Base-by-base conservation (phyloP, 2,888 invertebrate genomes). In the Ryuthela nishihirai region DNA sequence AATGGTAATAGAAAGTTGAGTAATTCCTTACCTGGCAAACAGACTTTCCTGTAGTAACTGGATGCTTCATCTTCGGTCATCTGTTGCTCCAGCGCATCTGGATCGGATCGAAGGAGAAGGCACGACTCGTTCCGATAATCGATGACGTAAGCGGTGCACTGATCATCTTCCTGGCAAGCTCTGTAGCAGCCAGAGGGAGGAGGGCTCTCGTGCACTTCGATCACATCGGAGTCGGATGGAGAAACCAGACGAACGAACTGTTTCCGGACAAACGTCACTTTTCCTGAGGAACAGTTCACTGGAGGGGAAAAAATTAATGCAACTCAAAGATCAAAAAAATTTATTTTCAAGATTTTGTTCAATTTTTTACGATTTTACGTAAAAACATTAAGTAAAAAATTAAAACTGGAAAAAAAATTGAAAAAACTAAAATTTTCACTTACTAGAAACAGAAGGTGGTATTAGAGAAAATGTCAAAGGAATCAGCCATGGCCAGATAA, bases 41-140 rank as follows among this genome's bases (percentile, higher is more conserved):
- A 60, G 12, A 54, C 26, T 60, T 60, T 60, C 24, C 53, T 21
- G 25, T 60, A 54, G 18, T 54, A 60, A 32, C 59, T 54, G 12
- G 44, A 36, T 4, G 40, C 35, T 15, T 45, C 44, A 10, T 60
- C 54, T n/a, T n/a, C n/a, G n/a, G n/a, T n/a, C n/a, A n/a, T n/a
- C n/a, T n/a, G n/a, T n/a, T 18, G 44, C 3, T 29, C 39, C 6
- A 60, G 25, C n/a, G 29, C 29, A 29, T 29, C 29, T 7, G 7
- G 9, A 29, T 29, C 29, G 12, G 29, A 9, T 9, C 9, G 12
- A 6, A 58, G 41, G 12, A 45, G 49, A n/a, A 15, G 12, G 23
- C 59, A 60, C 29, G 54, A 54, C n/a, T 38, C 29, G 25, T 60
- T 60, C 54, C 34, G 48, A 36, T 53, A 60, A 20, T 60, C 49